phyloP scores from a whole-genome alignment of 2,113 vertebrate genomes.

The Potamarius usumacintae region DNA sequence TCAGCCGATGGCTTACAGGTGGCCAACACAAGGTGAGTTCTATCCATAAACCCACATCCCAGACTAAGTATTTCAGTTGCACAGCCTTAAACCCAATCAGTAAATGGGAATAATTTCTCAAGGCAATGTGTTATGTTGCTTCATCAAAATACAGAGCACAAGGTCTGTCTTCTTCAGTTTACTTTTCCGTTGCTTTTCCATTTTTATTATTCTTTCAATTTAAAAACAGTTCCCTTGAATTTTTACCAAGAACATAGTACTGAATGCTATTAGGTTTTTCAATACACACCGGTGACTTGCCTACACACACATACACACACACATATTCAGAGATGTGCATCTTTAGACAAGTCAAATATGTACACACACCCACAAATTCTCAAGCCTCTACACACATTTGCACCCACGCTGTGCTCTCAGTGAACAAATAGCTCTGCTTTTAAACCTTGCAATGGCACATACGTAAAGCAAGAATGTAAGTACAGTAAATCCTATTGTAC shows the following conservation, averaged over 20 bases:
- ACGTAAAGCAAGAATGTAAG: constrained; percentile 3
- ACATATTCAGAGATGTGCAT: neutral
- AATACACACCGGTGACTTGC: neutral
- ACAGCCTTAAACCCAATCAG: constrained; percentile 17
- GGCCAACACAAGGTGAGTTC: constrained; percentile 74
- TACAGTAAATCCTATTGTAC: constrained; percentile 19
- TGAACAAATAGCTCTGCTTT: constrained; percentile 13
- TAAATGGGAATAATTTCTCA: constrained; percentile 21
- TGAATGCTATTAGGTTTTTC: neutral
- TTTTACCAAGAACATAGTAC: constrained; percentile 30
- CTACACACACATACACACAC: constrained; percentile 13
- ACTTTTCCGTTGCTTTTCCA: constrained; percentile 55
- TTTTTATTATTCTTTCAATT: constrained; percentile 54
- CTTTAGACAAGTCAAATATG: constrained; percentile 16
- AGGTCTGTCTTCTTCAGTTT: constrained; percentile 45
- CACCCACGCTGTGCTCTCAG: neutral
- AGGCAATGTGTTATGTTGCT: constrained; percentile 31
- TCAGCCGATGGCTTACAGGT: constrained; percentile 78
- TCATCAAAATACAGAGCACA: constrained; percentile 19
- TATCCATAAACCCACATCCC: constrained; percentile 61
- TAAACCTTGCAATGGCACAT: constrained; percentile 6
- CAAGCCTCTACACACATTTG: constrained; percentile 14
- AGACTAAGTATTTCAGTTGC: neutral
- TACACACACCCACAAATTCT: constrained; percentile 15
- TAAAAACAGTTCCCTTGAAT: constrained; percentile 56